A percentile compares a stretch with the other conserved stretches of the same genome.
Evolutionary conservation across 2,888 invertebrate species (phyloP).

Genomic region (Nipponacmea schrenckii): DNA sequence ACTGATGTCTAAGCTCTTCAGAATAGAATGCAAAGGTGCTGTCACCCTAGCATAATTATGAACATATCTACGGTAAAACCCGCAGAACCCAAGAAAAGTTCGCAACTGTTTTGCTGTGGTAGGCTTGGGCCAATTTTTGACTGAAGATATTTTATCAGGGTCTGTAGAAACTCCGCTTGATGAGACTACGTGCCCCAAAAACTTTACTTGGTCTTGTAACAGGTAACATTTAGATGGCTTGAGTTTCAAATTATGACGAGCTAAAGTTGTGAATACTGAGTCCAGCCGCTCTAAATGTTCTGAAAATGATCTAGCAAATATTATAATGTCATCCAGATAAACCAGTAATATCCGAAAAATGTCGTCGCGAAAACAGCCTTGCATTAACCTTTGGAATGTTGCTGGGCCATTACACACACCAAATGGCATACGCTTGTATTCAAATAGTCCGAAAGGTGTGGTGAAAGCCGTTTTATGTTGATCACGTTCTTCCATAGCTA

Average conservation of each 20-base stretch:
- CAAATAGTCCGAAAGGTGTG: conserved; percentile 26
- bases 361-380: conserved; percentile 17
- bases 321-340: conserved; percentile 14
- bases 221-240: conserved; percentile 17
- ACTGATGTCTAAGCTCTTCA: not conserved
- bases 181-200: conserved; percentile 17
- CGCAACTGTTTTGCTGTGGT: conserved; percentile 12
- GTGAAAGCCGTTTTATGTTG: conserved; percentile 20
- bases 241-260: conserved; percentile 17
- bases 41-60: conserved; percentile 11
- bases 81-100: conserved; percentile 17
- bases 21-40: conserved; percentile 5
- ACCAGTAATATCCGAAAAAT: conserved; percentile 11
- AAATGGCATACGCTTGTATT: conserved; percentile 26
- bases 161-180: conserved; percentile 15
- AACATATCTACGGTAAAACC: conserved; percentile 20
- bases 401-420: conserved; percentile 20
- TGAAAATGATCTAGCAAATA: conserved; percentile 7
- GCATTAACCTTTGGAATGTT: conserved; percentile 27
- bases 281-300: conserved; percentile 15
- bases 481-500: conserved; percentile 17
- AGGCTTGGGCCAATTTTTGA: conserved; percentile 4
- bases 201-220: conserved; percentile 6
- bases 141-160: conserved; percentile 12
- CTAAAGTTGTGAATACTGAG: conserved; percentile 6